A percentile compares a stretch with the other conserved stretches of the same genome.
Evolutionary conservation across 2,888 invertebrate genomes (phyloP).

Genomic region (Cataglyphis cursor): DNA sequence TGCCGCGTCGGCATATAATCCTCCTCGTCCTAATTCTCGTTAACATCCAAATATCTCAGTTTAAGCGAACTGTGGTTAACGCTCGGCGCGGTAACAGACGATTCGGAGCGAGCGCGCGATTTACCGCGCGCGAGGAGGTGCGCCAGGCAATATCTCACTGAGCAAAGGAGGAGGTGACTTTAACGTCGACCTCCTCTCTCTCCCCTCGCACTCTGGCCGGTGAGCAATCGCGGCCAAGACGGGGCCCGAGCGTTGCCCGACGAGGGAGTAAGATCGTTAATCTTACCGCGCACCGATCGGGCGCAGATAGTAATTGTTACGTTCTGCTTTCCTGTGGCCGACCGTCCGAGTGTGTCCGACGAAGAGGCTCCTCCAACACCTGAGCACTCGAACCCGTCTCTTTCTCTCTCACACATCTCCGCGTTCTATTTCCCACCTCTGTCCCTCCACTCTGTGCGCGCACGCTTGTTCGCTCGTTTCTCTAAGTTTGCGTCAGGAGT

Average conservation of each 20-base stretch:
- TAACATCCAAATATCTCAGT: constrained; percentile 36
- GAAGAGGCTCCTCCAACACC: constrained; percentile 46
- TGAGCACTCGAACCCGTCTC: constrained; percentile 1
- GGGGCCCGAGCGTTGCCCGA: constrained; percentile 80
- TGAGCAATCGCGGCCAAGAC: constrained; percentile 84
- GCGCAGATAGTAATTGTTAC: constrained; percentile 87
- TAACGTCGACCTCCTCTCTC: constrained; percentile 84
- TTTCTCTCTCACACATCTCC: constrained; percentile 23
- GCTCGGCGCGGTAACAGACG: constrained; percentile 48
- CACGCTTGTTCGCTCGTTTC: constrained; percentile 49
- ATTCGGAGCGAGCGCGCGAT: constrained; percentile 60
- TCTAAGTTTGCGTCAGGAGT: constrained; percentile 69
- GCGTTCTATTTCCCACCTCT: constrained; percentile 50
- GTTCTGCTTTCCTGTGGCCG: constrained; percentile 85
- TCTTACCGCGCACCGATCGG: constrained; percentile 86
- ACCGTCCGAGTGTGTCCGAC: constrained; percentile 78
- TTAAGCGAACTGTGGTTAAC: constrained; percentile 28
- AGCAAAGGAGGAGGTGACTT: constrained; percentile 86
- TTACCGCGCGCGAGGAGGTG: constrained; percentile 74
- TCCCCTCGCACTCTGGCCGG: constrained; percentile 79
- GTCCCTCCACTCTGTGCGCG: constrained; percentile 56
- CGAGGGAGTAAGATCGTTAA: constrained; percentile 86
- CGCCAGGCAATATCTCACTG: constrained; percentile 86
- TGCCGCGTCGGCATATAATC: constrained; percentile 8
- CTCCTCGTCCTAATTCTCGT: constrained; percentile 45